These are phyloP conservation scores for Danionella dracula DNA, from an alignment of 2,797 vertebrate genomes.

Conservation along the genomic window DNA sequence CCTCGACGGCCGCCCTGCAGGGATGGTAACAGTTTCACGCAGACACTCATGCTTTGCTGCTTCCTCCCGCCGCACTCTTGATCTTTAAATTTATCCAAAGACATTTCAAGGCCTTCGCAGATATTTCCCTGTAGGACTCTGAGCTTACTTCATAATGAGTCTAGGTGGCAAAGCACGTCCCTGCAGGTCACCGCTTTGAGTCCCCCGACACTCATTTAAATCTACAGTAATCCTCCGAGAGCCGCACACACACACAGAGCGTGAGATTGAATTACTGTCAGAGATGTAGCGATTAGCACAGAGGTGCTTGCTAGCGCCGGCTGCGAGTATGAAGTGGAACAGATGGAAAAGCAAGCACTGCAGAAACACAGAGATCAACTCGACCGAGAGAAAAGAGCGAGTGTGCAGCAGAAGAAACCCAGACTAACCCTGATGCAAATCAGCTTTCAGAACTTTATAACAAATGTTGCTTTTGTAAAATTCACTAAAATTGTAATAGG, in stretches of 20 bases:
- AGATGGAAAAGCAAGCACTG: slow-evolving; percentile 19
- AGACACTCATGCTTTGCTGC: background rate
- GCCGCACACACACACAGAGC: background rate
- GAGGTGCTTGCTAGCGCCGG: background rate
- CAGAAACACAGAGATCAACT: background rate
- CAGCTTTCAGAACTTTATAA: too few species aligned
- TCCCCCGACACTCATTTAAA: background rate
- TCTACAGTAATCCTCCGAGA: slow-evolving; percentile 11
- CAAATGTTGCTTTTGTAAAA: too few species aligned
- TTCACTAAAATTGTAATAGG: too few species aligned
- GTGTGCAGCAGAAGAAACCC: too few species aligned
- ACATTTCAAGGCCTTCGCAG: background rate
- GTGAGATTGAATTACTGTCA: slow-evolving; percentile 25
- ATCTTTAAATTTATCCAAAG: background rate
- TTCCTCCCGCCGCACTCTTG: background rate
- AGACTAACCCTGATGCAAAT: too few species aligned
- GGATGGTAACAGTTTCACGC: too few species aligned
- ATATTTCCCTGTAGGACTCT: background rate
- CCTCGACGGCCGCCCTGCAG: background rate
- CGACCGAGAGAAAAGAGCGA: background rate
- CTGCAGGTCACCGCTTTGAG: slow-evolving; percentile 11
- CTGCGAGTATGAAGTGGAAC: background rate
- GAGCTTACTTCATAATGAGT: background rate
- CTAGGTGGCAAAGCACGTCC: background rate
- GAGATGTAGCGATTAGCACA: slow-evolving; percentile 27